These are phyloP conservation scores for Leuciscus idus DNA, from an alignment of 2,113 vertebrate species.

Conservation along the genomic window DNA sequence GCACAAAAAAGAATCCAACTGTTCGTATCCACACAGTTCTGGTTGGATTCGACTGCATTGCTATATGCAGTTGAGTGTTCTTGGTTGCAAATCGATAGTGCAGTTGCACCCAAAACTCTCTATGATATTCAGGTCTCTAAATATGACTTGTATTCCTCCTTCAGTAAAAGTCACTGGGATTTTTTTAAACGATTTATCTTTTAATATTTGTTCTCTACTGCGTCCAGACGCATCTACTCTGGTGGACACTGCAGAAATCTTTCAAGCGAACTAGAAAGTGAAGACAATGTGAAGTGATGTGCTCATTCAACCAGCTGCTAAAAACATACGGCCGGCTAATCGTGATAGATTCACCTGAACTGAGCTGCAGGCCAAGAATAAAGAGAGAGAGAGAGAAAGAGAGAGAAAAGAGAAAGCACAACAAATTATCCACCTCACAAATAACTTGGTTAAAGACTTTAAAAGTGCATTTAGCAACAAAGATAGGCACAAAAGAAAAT, in stretches of 20 bases:
- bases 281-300: constrained; percentile 16
- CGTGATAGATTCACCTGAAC: constrained; percentile 48
- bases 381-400: not conserved
- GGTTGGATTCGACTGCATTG: not conserved
- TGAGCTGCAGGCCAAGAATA: constrained; percentile 26
- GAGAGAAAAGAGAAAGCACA: not conserved
- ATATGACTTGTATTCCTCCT: not conserved
- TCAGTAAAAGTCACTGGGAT: not conserved
- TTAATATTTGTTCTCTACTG: not conserved
- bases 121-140: not conserved
- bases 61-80: not conserved
- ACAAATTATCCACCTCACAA: constrained; percentile 17
- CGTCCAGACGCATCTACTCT: not conserved
- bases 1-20: not conserved
- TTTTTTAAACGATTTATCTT: not conserved
- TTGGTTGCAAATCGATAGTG: not conserved
- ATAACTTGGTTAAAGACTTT: constrained; percentile 30
- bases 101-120: not conserved
- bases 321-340: constrained; percentile 14
- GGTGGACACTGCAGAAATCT: constrained; percentile 6
- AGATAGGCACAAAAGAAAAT: constrained; percentile 28
- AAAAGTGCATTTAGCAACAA: constrained; percentile 32
- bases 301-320: constrained; percentile 29
- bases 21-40: not conserved
- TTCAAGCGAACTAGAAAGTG: not conserved